Evolutionary conservation across 2,113 vertebrate species (phyloP).

Genomic region (Arenaria interpres): DNA sequence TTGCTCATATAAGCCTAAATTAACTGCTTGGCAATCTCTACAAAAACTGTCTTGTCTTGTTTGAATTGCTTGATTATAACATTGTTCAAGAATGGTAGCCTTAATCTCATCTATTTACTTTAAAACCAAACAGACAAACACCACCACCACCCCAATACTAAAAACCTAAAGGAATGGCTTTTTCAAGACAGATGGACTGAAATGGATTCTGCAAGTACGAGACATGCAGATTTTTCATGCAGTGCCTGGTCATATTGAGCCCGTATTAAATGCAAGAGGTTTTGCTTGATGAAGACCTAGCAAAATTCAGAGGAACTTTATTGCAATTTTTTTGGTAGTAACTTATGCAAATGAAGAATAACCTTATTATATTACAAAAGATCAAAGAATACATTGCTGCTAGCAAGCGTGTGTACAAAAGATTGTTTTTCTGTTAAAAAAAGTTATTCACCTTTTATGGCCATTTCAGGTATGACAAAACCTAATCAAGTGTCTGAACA

Average conservation of each 20-base stretch:
- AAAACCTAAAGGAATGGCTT: background rate
- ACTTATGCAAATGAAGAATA: background rate
- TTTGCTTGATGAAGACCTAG: background rate
- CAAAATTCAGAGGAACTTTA: background rate
- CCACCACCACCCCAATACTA: background rate
- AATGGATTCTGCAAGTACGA: background rate
- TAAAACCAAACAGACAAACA: background rate
- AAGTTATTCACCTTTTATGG: too few relatives aligned
- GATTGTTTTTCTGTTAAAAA: background rate
- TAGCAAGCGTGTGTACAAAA: background rate
- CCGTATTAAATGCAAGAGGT: background rate
- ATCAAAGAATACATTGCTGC: background rate
- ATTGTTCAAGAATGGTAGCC: background rate
- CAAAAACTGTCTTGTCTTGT: background rate
- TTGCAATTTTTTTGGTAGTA: background rate
- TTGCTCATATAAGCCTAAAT: background rate
- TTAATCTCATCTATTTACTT: background rate
- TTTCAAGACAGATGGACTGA: background rate
- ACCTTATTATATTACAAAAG: background rate
- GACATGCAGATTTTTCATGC: background rate
- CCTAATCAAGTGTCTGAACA: background rate
- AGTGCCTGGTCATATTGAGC: background rate
- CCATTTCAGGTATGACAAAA: too few relatives aligned
- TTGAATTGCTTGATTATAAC: background rate
- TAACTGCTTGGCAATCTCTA: background rate